Base-by-base conservation (phyloP, 1,140 invertebrate species). In the Pissodes strobi region DNA sequence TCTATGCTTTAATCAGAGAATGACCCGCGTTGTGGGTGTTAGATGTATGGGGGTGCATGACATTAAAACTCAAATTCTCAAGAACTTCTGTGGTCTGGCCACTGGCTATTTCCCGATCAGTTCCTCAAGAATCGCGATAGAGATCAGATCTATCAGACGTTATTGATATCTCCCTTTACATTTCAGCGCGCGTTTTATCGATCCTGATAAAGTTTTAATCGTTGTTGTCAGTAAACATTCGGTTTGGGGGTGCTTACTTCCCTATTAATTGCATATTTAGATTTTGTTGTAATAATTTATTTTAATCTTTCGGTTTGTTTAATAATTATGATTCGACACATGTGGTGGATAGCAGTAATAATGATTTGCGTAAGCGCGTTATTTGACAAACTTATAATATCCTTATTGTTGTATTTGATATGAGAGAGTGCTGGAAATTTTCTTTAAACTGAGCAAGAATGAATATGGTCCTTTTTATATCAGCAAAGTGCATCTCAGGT, bases 11-110 rank as follows among this genome's bases (percentile, higher is more conserved):
- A n/a, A n/a, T n/a, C n/a, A 22, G 45, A 22, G 45, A 48, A 37
- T 27, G 48, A 19, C 59, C 49, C 30, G 12, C 45, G 19, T 27
- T 43, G 59, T 38, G 55, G 55, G 62, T 64, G 55, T 38, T 49
- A 43, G 22, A 55, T 60, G 67, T 68, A 66, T 60, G 62, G 70
- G 74, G 74, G 74, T 76, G 74, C 70, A 76, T 76, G 72, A 63
- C 68, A 76, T 76, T 76, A 76, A 68, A 61, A 63, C 62, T 72
- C 68, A 73, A 70, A 63, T 55, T 72, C 70, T 71, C 69, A 71
- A 30, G 66, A 59, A 51, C 21, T 57, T 66, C 55, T 56, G 41
- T 57, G 62, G 61, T 67, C 65, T 76, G 73, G 69, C 75, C 75
- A 72, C 55, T 73, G 75, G 70, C 69, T 71, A 74, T 64, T 64